Evolutionary conservation across 2,113 vertebrate genomes (phyloP).

Genomic region (Dicaeum eximium): DNA sequence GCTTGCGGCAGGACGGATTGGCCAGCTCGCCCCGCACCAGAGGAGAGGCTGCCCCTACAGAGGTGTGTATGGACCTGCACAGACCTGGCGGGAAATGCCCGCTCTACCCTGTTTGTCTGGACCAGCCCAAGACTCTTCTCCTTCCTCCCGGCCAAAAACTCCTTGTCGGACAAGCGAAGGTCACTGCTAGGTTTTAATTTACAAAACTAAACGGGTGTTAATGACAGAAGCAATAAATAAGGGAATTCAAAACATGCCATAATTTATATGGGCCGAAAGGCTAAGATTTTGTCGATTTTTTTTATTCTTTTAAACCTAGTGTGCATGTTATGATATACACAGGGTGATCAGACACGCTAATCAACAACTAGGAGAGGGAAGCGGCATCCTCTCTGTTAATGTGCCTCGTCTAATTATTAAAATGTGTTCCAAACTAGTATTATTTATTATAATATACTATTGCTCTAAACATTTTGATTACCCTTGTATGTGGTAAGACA

Average conservation of each 20-base stretch:
- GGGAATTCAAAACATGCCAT: conserved; percentile 57
- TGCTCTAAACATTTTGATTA: conserved; percentile 35
- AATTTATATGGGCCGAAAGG: conserved; percentile 61
- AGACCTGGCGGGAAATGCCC: not conserved
- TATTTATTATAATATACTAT: conserved; percentile 74
- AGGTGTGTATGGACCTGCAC: not conserved
- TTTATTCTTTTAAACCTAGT: not conserved
- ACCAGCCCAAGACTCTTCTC: not conserved
- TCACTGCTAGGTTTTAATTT: conserved; percentile 22
- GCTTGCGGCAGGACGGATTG: not conserved
- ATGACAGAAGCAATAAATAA: conserved; percentile 68
- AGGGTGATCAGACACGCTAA: conserved; percentile 44
- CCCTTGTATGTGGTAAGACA: conserved; percentile 22
- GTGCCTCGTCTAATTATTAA: conserved; percentile 60
- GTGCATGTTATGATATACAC: conserved; percentile 21
- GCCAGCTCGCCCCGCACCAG: not conserved
- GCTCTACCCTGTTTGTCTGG: not conserved
- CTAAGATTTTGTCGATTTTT: not conserved
- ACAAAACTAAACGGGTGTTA: conserved; percentile 48
- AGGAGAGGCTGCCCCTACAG: not conserved
- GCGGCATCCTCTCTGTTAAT: not conserved
- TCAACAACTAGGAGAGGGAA: conserved; percentile 57
- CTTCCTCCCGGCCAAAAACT: not conserved
- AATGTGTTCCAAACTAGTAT: conserved; percentile 37
- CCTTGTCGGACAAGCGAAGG: not conserved